Evolutionary conservation across 2,888 invertebrate species (phyloP), one percentile per base, ranked within the genome.

Genomic region (Xanthorhoe spadicearia): DNA sequence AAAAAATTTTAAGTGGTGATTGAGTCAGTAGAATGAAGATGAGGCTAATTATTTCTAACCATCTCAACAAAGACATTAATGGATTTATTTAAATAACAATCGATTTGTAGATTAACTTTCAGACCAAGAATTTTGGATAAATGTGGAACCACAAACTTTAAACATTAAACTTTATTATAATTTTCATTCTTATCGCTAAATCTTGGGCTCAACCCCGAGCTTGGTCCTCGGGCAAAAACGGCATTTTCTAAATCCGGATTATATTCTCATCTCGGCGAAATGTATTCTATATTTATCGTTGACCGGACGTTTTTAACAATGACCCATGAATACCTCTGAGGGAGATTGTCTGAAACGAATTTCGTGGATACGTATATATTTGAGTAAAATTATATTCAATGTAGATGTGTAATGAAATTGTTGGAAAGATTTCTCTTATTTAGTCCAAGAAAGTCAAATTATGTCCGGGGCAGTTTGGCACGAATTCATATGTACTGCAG

Each of bases 251-350:
- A 87, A 88, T 85, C 89, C 86, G 85, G 88, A 89, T 91, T 88
- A 91, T 84, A 81, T 83, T 83, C 84, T 87, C 87, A 86, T 90
- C 83, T 86, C 80, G 73, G 71, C 74, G 73, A 84, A 89, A 88
- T 86, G 80, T 89, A 88, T 90, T 89, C 84, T 83, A 83, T 87
- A 88, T 87, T 88, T 89, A 86, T 88, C 81, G 81, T 81, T 90
- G 90, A 88, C 90, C 88, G 87, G 81, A 85, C 83, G 76, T 83
- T 86, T 81, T 82, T 80, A 78, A 88, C 89, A 89, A 90, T 88
- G 84, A 83, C 83, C 83, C 69, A 66, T 76, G 73, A 74, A 77
- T 84, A 73, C 77, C 79, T 81, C 71, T 60, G 71, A 69, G 76
- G 79, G 82, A 86, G 78, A 87, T 86, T 82, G 81, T 68, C 64